Base-by-base conservation (phyloP, 2,888 invertebrate genomes). In the Eubasilissa splendida region DNA sequence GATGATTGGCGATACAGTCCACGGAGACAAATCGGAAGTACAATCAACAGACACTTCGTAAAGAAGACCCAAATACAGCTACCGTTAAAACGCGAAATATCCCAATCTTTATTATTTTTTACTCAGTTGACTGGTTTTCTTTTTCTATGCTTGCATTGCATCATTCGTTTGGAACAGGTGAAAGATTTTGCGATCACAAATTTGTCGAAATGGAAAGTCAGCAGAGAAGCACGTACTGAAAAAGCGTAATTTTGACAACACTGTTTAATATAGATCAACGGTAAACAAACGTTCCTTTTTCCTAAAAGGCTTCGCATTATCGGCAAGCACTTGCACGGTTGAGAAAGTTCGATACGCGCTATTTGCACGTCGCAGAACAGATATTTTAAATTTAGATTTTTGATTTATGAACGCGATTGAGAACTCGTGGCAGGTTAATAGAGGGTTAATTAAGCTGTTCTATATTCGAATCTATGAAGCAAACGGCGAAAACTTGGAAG, bases 321-420 rank as follows among this genome's bases (percentile, higher is more conserved):
- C 5, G 63, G 42, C 31, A 4, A 22, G 63, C 63, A 63, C 0
- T 9, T 63, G 14, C 31, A 33, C 42, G 42, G 42, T 42, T 63
- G 63, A 22, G 33, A 12, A 22, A 3, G 22, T 63, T 10, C 31
- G 63, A 31, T 14, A 33, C 63, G 63, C 63, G 12, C 63, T 31
- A 63, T 63, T 63, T 63, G 33, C 22, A 33, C 63, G 63, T 63
- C 63, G 31, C 63, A 63, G 63, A 63, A 63, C 22, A 63, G 63
- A 63, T 63, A 63, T 63, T 63, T 63, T 33, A 63, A 63, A 63
- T 63, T 63, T 31, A 63, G 31, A 11, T 33, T 11, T 10, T 63
- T 63, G 22, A 63, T 63, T 63, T 31, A 31, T 63, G 11, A 31
- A 63, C 63, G 4, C 33, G 22, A 12, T 63, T 63, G 22, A 63